phyloP scores from a whole-genome alignment of 2,113 vertebrate species.

The Ceratotherium simum region DNA sequence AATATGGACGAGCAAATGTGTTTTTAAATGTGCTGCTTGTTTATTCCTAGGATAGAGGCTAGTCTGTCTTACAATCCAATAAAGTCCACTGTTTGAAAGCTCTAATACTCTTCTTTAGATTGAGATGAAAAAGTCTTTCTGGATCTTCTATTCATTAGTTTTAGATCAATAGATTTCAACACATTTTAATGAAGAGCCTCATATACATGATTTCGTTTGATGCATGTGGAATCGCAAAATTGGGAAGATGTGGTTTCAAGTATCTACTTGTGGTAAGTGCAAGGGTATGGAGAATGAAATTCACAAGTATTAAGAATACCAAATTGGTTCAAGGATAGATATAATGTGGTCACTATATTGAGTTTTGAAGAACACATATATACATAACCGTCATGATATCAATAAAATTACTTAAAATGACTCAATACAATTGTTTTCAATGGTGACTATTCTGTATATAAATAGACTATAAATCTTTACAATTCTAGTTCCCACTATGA shows the following conservation, averaged over 20 bases:
- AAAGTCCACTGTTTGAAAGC: background rate
- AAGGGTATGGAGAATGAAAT: background rate
- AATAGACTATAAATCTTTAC: background rate
- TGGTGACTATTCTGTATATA: background rate
- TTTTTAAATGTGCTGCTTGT: background rate
- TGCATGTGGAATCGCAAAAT: background rate
- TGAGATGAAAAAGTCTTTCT: background rate
- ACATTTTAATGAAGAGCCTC: background rate
- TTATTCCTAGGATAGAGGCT: background rate
- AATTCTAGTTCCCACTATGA: background rate
- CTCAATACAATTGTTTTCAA: background rate
- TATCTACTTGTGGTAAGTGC: background rate
- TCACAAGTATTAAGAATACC: background rate
- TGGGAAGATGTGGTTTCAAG: background rate
- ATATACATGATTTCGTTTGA: background rate
- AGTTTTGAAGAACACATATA: background rate
- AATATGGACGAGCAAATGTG: background rate
- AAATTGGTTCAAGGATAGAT: background rate
- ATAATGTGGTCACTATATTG: background rate
- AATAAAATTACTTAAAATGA: background rate
- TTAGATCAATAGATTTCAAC: background rate
- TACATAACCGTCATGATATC: background rate
- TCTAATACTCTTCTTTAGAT: background rate
- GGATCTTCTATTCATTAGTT: background rate
- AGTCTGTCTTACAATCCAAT: background rate